Percentiles rank a stretch among this genome's conserved stretches.
Conservation (phyloP, 2,888 invertebrate species). For the Atethmia centrago region DNA sequence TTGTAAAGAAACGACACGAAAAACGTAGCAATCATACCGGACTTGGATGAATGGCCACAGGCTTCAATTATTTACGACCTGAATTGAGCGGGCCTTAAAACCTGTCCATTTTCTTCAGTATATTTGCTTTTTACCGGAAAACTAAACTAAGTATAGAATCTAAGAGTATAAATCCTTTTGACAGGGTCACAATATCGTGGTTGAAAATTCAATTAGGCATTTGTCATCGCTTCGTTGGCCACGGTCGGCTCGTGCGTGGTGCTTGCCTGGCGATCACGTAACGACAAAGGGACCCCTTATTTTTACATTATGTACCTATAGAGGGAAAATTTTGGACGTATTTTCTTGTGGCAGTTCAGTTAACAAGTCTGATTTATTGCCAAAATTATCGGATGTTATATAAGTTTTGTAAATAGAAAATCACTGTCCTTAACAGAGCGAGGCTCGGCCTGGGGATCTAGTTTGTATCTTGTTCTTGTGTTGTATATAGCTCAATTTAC, state of each 20-base stretch:
- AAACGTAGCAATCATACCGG: slow-evolving; percentile 53
- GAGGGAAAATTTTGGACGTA: slow-evolving; percentile 54
- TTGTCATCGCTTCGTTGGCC: slow-evolving; percentile 82
- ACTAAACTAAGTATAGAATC: slow-evolving; percentile 50
- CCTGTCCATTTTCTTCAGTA: slow-evolving; percentile 32
- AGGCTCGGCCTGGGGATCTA: slow-evolving; percentile 41
- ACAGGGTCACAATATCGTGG: slow-evolving; percentile 76
- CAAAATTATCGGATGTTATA: slow-evolving; percentile 62
- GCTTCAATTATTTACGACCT: slow-evolving; percentile 53
- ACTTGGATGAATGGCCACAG: slow-evolving; percentile 49
- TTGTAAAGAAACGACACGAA: slow-evolving; percentile 58
- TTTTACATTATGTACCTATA: slow-evolving; percentile 77
- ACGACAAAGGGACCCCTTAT: slow-evolving; percentile 75
- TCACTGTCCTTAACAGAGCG: slow-evolving; percentile 53
- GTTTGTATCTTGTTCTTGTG: slow-evolving; percentile 46
- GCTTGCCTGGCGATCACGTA: slow-evolving; percentile 73
- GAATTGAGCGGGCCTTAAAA: slow-evolving; percentile 44
- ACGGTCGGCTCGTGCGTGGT: slow-evolving; percentile 80
- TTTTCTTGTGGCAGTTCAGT: slow-evolving; percentile 64
- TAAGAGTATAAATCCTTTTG: slow-evolving; percentile 78
- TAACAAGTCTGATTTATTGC: slow-evolving; percentile 73
- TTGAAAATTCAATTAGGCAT: slow-evolving; percentile 87
- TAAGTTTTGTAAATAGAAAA: slow-evolving; percentile 62
- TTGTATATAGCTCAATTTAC: slow-evolving; percentile 19
- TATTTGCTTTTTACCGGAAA: slow-evolving; percentile 39